phyloP scores from a whole-genome alignment of 2,113 vertebrate species.

The Caretta caretta region DNA sequence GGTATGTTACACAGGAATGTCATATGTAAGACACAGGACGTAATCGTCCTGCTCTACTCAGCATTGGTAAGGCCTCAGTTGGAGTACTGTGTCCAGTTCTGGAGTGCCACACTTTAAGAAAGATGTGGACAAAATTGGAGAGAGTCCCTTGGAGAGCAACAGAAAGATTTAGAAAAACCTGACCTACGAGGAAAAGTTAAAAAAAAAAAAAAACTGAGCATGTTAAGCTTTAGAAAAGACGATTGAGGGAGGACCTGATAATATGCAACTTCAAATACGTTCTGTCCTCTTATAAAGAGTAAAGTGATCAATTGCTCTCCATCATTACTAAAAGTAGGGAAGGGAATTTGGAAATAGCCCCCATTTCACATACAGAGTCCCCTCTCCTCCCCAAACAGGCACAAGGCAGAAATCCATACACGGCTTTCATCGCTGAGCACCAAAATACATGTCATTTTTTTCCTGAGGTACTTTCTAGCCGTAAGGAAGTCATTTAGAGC shows the following conservation, averaged over 20 bases:
- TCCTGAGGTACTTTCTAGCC: slow-evolving; percentile 53
- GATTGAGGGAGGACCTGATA: neutral
- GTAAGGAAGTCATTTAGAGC: slow-evolving; percentile 63
- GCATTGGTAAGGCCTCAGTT: neutral
- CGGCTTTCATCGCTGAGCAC: slow-evolving; percentile 9
- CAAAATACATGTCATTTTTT: slow-evolving; percentile 27
- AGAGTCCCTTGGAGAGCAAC: neutral
- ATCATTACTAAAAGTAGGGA: neutral
- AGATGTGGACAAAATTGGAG: neutral
- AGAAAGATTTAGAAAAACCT: neutral
- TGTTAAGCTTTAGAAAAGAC: neutral
- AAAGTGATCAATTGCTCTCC: neutral
- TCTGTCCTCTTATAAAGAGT: neutral
- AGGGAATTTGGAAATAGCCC: slow-evolving; percentile 2
- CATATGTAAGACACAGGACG: neutral
- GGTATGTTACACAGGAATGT: neutral
- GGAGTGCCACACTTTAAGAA: neutral
- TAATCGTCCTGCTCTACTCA: neutral
- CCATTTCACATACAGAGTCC: neutral
- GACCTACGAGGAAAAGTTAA: neutral
- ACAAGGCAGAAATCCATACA: slow-evolving; percentile 12
- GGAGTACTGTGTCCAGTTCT: neutral
- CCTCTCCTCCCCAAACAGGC: neutral
- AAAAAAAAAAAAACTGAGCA: neutral
- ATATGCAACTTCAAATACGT: neutral